Conservation (phyloP, 2,888 invertebrate species). For the Drosophila paracracens region DNA sequence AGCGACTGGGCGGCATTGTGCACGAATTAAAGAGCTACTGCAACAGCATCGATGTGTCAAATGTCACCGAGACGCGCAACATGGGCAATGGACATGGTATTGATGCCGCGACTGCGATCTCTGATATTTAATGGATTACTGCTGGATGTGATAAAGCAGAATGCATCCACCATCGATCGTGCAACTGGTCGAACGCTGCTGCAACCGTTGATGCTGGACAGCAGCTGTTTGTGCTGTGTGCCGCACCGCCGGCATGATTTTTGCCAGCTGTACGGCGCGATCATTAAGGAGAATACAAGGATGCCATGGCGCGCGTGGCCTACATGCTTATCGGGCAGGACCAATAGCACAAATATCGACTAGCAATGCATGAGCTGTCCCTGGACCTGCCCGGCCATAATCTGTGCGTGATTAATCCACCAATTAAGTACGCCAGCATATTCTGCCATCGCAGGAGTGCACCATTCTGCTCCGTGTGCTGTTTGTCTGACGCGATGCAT, state of each 20-base stretch:
- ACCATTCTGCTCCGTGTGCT: neutral
- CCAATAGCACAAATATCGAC: conserved; percentile 56
- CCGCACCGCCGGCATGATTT: conserved; percentile 37
- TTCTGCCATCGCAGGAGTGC: conserved; percentile 56
- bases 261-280: neutral
- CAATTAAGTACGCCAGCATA: conserved; percentile 65
- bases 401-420: conserved; percentile 67
- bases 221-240: conserved; percentile 44
- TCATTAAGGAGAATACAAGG: conserved; percentile 26
- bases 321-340: conserved; percentile 69
- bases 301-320: conserved; percentile 73
- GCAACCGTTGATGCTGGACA: conserved; percentile 64
- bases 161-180: conserved; percentile 7
- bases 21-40: conserved; percentile 43
- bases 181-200: conserved; percentile 3
- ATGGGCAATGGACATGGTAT: conserved; percentile 32
- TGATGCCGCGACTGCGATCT: conserved; percentile 72
- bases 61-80: neutral
- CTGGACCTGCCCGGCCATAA: conserved; percentile 74
- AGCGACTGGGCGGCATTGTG: conserved; percentile 47
- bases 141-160: conserved; percentile 49
- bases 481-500: conserved; percentile 77
- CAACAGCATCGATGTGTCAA: neutral
- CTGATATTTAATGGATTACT: conserved; percentile 69
- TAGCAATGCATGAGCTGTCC: conserved; percentile 62